These are phyloP conservation scores for Nematolebias whitei DNA, from an alignment of 2,113 vertebrate genomes.

Conservation along the genomic window DNA sequence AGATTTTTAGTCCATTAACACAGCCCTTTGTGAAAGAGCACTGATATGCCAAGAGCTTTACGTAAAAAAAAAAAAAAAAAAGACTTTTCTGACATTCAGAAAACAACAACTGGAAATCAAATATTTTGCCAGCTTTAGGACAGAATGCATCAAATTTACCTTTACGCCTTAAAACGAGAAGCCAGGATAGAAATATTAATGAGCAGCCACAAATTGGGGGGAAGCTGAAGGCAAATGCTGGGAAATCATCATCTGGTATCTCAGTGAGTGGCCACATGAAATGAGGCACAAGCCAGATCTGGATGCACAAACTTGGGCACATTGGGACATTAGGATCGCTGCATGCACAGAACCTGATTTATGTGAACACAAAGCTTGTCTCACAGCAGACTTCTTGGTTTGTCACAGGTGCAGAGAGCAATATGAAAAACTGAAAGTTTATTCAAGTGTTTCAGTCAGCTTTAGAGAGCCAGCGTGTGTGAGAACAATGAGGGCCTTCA, in stretches of 20 bases:
- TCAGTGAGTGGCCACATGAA: constrained; percentile 28
- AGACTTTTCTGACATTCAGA: too few species aligned
- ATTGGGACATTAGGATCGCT: constrained; percentile 38
- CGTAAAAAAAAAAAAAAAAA: too few species aligned
- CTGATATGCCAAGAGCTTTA: too few species aligned
- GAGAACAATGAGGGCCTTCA: background rate
- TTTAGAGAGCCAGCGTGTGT: constrained; percentile 1
- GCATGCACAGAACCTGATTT: constrained; percentile 24
- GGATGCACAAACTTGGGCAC: constrained; percentile 14
- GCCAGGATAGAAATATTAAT: constrained; percentile 49
- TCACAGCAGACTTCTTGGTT: constrained; percentile 11
- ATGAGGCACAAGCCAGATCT: constrained; percentile 23
- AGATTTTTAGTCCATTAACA: too few species aligned
- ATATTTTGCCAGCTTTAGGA: constrained; percentile 53
- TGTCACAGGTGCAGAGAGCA: constrained; percentile 20
- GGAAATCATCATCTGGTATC: constrained; percentile 38
- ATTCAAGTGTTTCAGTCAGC: constrained; percentile 12
- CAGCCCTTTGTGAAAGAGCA: too few species aligned
- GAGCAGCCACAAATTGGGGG: constrained; percentile 10
- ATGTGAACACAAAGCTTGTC: constrained; percentile 22
- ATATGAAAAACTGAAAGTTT: constrained; percentile 13
- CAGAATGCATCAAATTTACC: constrained; percentile 49
- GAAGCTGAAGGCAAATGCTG: constrained; percentile 21
- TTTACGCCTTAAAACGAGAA: constrained; percentile 31
- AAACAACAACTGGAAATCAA: constrained; percentile 44